A percentile compares a stretch with the other conserved stretches of the same genome.
phyloP scores from a whole-genome alignment of 2,113 vertebrate species.

The Lepus europaeus region DNA sequence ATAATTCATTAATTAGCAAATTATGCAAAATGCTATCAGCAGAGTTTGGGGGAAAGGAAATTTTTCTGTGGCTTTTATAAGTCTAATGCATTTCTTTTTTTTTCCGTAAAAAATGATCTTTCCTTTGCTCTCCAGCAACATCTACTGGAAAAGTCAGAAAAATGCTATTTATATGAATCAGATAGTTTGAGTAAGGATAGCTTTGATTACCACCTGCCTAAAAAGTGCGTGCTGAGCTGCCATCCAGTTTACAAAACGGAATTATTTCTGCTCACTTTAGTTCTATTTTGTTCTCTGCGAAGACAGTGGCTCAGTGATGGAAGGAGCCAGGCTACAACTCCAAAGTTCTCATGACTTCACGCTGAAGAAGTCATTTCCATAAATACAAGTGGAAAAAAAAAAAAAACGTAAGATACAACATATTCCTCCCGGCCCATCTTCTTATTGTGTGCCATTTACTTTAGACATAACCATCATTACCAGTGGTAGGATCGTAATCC shows the following conservation, averaged over 20 bases:
- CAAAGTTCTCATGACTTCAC: slow-evolving; percentile 9
- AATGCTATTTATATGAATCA: slow-evolving; percentile 90
- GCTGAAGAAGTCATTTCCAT: slow-evolving; percentile 66
- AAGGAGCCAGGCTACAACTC: background rate
- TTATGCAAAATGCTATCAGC: slow-evolving; percentile 80
- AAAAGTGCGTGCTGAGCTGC: slow-evolving; percentile 60
- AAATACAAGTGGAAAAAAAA: slow-evolving; percentile 16
- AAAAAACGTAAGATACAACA: background rate
- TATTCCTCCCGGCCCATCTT: slow-evolving; percentile 37
- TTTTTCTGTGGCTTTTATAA: slow-evolving; percentile 82
- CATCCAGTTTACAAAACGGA: slow-evolving; percentile 30
- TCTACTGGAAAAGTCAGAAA: slow-evolving; percentile 92
- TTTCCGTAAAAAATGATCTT: slow-evolving; percentile 80
- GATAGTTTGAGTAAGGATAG: slow-evolving; percentile 84
- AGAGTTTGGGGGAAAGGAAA: slow-evolving; percentile 78
- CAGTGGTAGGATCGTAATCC: background rate
- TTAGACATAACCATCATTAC: slow-evolving; percentile 8
- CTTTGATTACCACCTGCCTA: slow-evolving; percentile 84
- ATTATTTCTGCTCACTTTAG: slow-evolving; percentile 36
- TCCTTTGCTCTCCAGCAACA: slow-evolving; percentile 93
- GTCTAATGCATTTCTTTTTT: slow-evolving; percentile 83
- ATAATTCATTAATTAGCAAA: slow-evolving; percentile 85
- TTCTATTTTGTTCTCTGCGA: background rate
- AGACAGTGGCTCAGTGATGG: background rate
- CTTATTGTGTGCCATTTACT: background rate